Evolutionary conservation across 2,888 invertebrate species (phyloP), one percentile per base, ranked within the genome.

Genomic region (Scaptomyza reducta): DNA sequence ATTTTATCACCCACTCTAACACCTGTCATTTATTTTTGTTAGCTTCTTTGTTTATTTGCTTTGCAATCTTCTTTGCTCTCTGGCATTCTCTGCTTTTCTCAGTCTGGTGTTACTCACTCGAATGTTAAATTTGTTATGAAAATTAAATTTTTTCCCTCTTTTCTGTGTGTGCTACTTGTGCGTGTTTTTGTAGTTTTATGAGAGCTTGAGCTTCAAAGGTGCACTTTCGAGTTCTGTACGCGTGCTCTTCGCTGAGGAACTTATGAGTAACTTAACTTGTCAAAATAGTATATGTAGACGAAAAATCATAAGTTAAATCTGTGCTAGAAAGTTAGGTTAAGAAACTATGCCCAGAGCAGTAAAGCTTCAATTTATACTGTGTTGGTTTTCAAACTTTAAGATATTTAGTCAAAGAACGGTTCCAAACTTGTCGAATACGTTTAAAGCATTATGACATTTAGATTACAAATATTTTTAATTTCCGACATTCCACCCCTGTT

Each of bases 41-140:
- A 60, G 44, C 45, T 44, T 57, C 14, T 47, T 33, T 44, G 29
- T 10, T 31, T 47, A 33, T 31, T 25, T 53, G 6, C 16, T 41
- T 29, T 11, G 13, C 62, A n/a, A n/a, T 46, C 9, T 25, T 16
- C 16, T 47, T 22, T 51, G 6, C 18, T 41, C 35, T 27, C 27
- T 69, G 55, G 13, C 49, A 42, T 42, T 33, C 25, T 40, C 33
- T 54, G 50, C 50, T 51, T 56, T 66, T 70, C 74, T 62, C 71
- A 64, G 63, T 75, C 55, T 47, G 58, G 66, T 73, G 67, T 69
- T 70, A 67, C 63, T 74, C 68, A 54, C 68, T 62, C 63, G 41
- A 67, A 66, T 69, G 61, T 58, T 74, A 77, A 85, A 79, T 77
- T 79, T 76, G 75, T 85, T 85, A 73, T 68, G 73, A 77, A 81